These are phyloP conservation scores for Temnothorax unifasciatus DNA, from an alignment of 2,888 invertebrate genomes.

Conservation along the genomic window DNA sequence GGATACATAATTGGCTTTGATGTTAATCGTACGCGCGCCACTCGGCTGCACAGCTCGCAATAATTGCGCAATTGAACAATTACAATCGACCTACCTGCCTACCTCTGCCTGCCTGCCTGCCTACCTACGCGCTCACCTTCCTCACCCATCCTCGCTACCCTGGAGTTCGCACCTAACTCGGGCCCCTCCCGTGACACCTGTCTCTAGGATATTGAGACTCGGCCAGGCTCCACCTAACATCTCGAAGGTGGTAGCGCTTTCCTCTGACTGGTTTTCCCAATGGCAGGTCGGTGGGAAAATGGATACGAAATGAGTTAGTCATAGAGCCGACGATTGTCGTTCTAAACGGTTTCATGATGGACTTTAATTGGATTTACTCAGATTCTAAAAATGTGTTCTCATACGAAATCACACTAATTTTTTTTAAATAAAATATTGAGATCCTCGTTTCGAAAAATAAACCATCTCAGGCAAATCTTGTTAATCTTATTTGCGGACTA, in stretches of 20 bases:
- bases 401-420: background rate
- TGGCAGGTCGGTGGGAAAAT: background rate
- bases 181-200: constrained; percentile 65
- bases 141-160: constrained; percentile 50
- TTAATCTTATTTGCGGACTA: background rate
- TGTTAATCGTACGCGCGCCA: constrained; percentile 81
- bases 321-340: background rate
- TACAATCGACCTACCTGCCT: constrained; percentile 80
- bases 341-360: background rate
- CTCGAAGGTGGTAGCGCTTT: constrained; percentile 24
- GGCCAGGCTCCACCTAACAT: constrained; percentile 45
- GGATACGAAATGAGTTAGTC: background rate
- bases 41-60: constrained; percentile 76
- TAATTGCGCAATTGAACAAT: constrained; percentile 80
- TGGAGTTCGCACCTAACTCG: constrained; percentile 47
- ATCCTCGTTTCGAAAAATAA: background rate
- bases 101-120: constrained; percentile 59
- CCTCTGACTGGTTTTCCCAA: constrained; percentile 22
- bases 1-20: constrained; percentile 82
- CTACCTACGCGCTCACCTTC: constrained; percentile 58
- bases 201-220: constrained; percentile 34
- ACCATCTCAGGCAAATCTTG: background rate
- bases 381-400: background rate
- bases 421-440: background rate
- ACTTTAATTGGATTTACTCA: background rate